Conservation (phyloP, 2,797 vertebrate species). For the Threskiornis aethiopicus region DNA sequence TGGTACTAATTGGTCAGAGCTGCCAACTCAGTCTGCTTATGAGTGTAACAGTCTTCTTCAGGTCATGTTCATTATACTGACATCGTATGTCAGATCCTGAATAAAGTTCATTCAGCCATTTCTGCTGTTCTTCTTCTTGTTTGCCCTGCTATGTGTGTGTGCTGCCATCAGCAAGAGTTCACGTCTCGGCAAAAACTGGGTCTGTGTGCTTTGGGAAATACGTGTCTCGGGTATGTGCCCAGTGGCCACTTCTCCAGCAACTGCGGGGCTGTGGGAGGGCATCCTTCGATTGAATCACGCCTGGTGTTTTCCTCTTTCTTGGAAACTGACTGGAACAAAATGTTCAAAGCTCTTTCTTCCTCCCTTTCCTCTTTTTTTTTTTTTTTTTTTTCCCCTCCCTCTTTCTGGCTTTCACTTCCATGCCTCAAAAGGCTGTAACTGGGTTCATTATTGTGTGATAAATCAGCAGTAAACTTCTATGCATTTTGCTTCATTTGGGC, state of each 20-base stretch:
- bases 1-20: slow-evolving; percentile 70
- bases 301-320: slow-evolving; percentile 24
- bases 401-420: background rate
- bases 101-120: slow-evolving; percentile 59
- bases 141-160: slow-evolving; percentile 9
- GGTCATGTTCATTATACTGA: slow-evolving; percentile 56
- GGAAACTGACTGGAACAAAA: slow-evolving; percentile 40
- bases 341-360: slow-evolving; percentile 24
- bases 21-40: slow-evolving; percentile 62
- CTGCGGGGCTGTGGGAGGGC: background rate
- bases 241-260: background rate
- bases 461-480: background rate
- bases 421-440: slow-evolving; percentile 10
- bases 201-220: slow-evolving; percentile 5
- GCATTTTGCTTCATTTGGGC: background rate
- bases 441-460: slow-evolving; percentile 13
- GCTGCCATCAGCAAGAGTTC: background rate
- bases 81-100: slow-evolving; percentile 19
- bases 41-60: slow-evolving; percentile 45
- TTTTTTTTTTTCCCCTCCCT: background rate
- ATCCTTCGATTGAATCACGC: background rate
- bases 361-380: background rate
- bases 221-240: background rate
- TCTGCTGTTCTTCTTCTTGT: slow-evolving; percentile 22
- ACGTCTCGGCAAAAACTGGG: background rate